A percentile compares a stretch with the other conserved stretches of the same genome.
Evolutionary conservation across 2,797 vertebrate species (phyloP).

Genomic region (Alfaro cultratus): DNA sequence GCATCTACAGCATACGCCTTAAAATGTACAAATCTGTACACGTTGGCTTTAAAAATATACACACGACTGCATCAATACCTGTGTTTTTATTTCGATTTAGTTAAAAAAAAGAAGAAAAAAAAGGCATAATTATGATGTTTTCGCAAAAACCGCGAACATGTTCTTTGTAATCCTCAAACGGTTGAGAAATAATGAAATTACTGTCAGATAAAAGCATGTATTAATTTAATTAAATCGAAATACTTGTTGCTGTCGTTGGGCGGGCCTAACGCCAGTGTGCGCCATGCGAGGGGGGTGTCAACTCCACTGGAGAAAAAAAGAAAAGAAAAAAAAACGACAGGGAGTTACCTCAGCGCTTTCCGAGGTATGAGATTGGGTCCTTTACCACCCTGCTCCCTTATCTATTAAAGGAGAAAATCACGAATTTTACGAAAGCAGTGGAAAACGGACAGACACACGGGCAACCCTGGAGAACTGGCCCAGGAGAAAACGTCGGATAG

Average conservation of each 20-base stretch:
- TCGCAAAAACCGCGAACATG: neutral
- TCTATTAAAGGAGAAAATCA: conserved; percentile 53
- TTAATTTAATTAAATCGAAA: conserved; percentile 21
- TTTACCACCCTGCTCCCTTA: conserved; percentile 56
- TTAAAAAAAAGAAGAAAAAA: neutral
- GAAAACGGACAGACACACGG: neutral
- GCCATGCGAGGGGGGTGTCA: conserved; percentile 69
- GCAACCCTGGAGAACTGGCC: conserved; percentile 2
- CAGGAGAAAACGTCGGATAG: conserved; percentile 6
- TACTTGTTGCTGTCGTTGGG: conserved; percentile 76
- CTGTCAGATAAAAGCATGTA: neutral
- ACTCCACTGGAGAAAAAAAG: conserved; percentile 58
- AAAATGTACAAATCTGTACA: neutral
- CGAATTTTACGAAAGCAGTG: conserved; percentile 1
- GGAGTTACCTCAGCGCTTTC: conserved; percentile 71
- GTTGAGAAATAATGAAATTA: neutral
- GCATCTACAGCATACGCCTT: neutral
- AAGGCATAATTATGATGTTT: neutral
- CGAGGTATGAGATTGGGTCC: conserved; percentile 67
- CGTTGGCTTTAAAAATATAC: neutral
- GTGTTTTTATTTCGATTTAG: neutral
- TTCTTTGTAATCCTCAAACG: neutral
- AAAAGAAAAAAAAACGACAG: conserved; percentile 44
- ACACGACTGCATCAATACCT: neutral
- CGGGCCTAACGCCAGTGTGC: conserved; percentile 68